Conservation (phyloP, 2,113 vertebrate species). For the Pelvicachromis taeniatus region DNA sequence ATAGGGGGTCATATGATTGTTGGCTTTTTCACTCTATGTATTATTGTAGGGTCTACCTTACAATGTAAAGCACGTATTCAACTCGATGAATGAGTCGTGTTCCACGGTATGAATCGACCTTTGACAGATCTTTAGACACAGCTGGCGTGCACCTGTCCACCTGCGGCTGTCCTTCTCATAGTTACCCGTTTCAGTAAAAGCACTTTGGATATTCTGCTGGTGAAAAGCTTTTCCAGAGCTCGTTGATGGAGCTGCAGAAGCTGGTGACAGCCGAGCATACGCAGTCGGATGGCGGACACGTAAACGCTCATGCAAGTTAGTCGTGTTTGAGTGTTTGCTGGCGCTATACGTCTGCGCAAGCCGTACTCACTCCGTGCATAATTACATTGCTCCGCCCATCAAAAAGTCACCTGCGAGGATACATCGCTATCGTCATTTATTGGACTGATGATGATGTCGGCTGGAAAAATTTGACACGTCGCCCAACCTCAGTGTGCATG, state of each 20-base stretch:
- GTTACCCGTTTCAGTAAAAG: neutral
- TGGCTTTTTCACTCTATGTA: too few species aligned
- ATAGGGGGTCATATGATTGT: too few species aligned
- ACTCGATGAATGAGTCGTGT: neutral
- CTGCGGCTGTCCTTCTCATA: neutral
- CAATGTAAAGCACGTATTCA: too few species aligned
- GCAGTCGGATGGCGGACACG: neutral
- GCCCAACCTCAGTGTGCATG: fast-evolving
- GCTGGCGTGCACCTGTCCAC: neutral
- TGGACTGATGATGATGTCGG: fast-evolving
- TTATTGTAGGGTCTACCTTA: too few species aligned
- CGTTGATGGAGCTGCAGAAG: neutral
- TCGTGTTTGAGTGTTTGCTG: neutral
- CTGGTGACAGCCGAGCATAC: neutral
- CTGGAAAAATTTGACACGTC: neutral
- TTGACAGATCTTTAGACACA: neutral
- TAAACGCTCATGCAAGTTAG: neutral
- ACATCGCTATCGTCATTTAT: fast-evolving
- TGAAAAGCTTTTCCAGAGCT: neutral
- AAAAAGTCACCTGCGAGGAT: fast-evolving
- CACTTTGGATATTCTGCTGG: neutral
- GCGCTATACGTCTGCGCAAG: neutral
- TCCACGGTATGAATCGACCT: neutral
- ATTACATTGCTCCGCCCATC: neutral
- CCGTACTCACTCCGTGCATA: neutral